Evolutionary conservation across 1,140 invertebrate genomes (phyloP), one percentile per base, ranked within the genome.

Genomic region (Brachionus plicatilis): DNA sequence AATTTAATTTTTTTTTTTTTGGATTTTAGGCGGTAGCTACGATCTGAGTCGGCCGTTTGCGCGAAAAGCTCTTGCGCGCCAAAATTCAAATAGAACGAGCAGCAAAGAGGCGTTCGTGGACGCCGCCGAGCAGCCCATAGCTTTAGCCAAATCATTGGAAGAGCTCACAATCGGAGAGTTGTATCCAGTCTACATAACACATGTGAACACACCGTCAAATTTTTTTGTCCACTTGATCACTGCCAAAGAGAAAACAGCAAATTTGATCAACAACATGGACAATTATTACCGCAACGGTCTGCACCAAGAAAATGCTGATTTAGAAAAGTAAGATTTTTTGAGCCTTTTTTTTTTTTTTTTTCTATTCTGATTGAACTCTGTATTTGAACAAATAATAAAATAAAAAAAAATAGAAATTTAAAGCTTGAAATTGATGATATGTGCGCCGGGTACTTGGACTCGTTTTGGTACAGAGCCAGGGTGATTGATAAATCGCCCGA

Each of bases 261-360:
- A 76, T 76, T 50, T 76, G 47, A 47, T 76, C n/a, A 76, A 76
- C 45, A 76, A 76, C 27, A 17, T 76, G 27, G 72, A 76, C 45
- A 76, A 76, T 50, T 76, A 76, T 76, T 76, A 76, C 41, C 41
- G 72, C n/a, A 76, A 76, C 27, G 43, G 45, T 12, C 29, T 76
- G 1, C 72, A 76, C 20, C 12, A 76, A 47, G 72, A 72, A n/a
- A 72, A 76, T 76, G 41, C 17, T 76, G 72, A 50, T 50, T 76
- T 50, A 76, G 47, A 76, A 8, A 24, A 27, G 27, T 47, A 47
- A n/a, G 24, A 14, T 11, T 29, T 68, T 27, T 29, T 12, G 6
- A 29, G 29, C 8, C 0, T 33, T 27, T 47, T 27, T 50, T 47
- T 47, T 20, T 20, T 27, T 11, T 47, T 76, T 0, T 47, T 47